Evolutionary conservation across 1,140 invertebrate species (phyloP), one percentile per base, ranked within the genome.

Genomic region (Helicorthomorpha holstii): DNA sequence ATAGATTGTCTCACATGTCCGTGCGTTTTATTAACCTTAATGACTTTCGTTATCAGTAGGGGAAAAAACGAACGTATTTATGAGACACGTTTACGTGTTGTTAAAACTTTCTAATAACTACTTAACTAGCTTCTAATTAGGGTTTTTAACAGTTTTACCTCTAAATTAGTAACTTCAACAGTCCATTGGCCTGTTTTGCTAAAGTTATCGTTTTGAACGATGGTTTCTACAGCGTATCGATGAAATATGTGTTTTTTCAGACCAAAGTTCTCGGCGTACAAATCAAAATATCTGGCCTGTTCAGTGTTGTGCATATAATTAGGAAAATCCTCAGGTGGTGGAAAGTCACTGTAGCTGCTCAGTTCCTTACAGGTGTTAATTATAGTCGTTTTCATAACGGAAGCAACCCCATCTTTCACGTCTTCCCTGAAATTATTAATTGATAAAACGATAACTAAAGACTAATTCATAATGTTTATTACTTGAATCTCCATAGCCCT

Each of bases 291-390:
- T 27, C 60, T 52, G 22, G 59, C 48, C 1, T 68, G 57, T 43
- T 56, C 49, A 16, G 53, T 54, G 51, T 69, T 59, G 49, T 62
- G 60, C 61, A 66, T 58, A 54, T 68, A 71, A 7, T 56, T 59
- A 1, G 67, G 63, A 24, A 54, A 59, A 4, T 64, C 59, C 25
- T 50, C 50, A 0, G 64, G 60, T 10, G 63, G 63, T 1, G 66
- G 66, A 49, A 61, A 70, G 56, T 69, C 68, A 49, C 64, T 67
- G 56, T 61, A 66, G 0, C 58, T 56, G 57, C 64, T 65, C 59
- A 68, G 62, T 55, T 67, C 67, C 55, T 69, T 69, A 50, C 62
- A 65, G 0, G 64, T 66, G 56, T 70, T 69, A 19, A 62, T 62
- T 2, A 68, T 56, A 1, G 59, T 61, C 1, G 59, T 55, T 16